Evolutionary conservation across 2,888 invertebrate genomes (phyloP).

Genomic region (Trachelus tabidus): DNA sequence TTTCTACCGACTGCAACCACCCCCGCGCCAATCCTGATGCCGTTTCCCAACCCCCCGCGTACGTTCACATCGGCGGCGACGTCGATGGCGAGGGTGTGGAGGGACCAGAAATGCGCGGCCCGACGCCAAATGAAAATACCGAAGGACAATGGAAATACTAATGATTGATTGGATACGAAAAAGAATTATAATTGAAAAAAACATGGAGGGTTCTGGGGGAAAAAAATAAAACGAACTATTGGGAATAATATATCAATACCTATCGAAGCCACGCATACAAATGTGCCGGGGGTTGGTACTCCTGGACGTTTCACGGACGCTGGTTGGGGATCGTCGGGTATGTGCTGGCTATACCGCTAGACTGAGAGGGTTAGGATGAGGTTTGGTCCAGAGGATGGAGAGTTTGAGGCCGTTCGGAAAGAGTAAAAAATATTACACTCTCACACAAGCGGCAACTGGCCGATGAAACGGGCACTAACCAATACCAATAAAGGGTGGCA

Average conservation of each 20-base stretch:
- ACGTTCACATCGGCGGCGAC: background rate
- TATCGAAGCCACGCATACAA: constrained; percentile 66
- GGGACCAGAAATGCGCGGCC: constrained; percentile 34
- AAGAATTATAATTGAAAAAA: constrained; percentile 67
- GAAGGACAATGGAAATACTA: constrained; percentile 67
- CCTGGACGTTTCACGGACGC: background rate
- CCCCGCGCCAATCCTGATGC: background rate
- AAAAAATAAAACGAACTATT: constrained; percentile 61
- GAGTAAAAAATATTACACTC: constrained; percentile 64
- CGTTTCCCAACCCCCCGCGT: background rate
- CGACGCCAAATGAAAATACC: constrained; percentile 66
- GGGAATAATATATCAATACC: constrained; percentile 67
- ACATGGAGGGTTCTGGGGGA: constrained; percentile 44
- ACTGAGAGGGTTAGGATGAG: background rate
- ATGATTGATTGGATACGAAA: constrained; percentile 67
- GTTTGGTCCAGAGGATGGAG: background rate
- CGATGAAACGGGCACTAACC: constrained; percentile 60
- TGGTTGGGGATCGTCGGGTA: background rate
- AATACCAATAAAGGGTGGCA: constrained; percentile 58
- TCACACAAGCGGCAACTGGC: constrained; percentile 53
- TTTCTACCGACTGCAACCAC: background rate
- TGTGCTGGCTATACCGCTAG: background rate
- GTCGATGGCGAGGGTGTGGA: background rate
- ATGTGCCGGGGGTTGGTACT: constrained; percentile 44
- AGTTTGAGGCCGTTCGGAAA: constrained; percentile 43